Conservation (phyloP, 2,113 vertebrate species). For the Xyrauchen texanus region DNA sequence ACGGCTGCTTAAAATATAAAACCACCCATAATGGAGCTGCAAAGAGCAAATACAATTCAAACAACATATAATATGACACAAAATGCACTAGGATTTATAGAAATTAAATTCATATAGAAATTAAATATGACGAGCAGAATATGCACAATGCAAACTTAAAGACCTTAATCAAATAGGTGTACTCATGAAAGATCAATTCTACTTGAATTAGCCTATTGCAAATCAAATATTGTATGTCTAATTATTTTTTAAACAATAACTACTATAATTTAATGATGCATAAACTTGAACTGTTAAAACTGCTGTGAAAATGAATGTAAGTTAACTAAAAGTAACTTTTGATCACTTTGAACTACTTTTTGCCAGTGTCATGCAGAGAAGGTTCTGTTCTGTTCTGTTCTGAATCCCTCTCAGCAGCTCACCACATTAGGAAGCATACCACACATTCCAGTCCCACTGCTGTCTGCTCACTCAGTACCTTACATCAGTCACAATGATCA, state of each 20-base stretch:
- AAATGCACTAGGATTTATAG: too few relatives aligned
- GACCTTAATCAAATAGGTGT: too few relatives aligned
- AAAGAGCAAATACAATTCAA: too few relatives aligned
- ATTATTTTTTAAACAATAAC: too few relatives aligned
- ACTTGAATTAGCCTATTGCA: background rate
- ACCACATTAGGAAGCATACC: slow-evolving; percentile 25
- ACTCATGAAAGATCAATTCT: background rate
- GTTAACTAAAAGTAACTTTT: background rate
- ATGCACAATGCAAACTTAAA: too few relatives aligned
- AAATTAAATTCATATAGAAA: too few relatives aligned
- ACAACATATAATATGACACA: too few relatives aligned
- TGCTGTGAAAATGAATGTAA: background rate
- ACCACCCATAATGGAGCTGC: too few relatives aligned
- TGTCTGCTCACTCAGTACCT: slow-evolving; percentile 14
- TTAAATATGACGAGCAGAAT: too few relatives aligned
- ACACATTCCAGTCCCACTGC: slow-evolving; percentile 23
- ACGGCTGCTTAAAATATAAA: background rate
- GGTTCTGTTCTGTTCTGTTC: background rate
- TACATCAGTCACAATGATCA: slow-evolving; percentile 6
- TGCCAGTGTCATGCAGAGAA: background rate
- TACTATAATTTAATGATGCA: background rate
- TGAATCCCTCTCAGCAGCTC: background rate
- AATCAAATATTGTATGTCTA: background rate
- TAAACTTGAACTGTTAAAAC: background rate
- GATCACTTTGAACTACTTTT: background rate